Conservation (phyloP, 2,888 invertebrate species). For the Bhutanitis thaidina region DNA sequence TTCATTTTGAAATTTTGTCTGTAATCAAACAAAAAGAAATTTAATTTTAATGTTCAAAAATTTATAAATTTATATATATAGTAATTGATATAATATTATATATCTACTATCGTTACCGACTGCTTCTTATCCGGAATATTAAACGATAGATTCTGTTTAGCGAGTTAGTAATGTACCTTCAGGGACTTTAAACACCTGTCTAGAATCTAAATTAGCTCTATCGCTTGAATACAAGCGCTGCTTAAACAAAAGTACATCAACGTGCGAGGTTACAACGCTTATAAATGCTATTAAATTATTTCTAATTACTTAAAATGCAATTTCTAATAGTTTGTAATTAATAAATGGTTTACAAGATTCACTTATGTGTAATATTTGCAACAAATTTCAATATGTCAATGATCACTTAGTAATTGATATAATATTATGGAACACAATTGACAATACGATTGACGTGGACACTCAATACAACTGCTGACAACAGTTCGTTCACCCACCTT, state of each 20-base stretch:
- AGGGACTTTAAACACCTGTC: constrained; percentile 43
- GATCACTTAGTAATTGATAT: constrained; percentile 7
- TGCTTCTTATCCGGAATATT: constrained; percentile 37
- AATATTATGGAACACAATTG: constrained; percentile 35
- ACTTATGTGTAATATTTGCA: background rate
- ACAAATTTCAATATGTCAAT: background rate
- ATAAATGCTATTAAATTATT: background rate
- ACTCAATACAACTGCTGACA: constrained; percentile 33
- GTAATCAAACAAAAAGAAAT: constrained; percentile 22
- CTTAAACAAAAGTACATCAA: constrained; percentile 1
- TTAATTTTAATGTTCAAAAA: background rate
- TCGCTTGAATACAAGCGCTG: constrained; percentile 17
- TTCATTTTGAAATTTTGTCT: constrained; percentile 48
- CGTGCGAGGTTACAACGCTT: constrained; percentile 4
- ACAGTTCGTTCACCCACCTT: constrained; percentile 69
- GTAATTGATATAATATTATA: background rate
- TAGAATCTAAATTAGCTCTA: constrained; percentile 41
- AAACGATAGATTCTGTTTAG: constrained; percentile 39
- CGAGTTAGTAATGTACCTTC: constrained; percentile 28
- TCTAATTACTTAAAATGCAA: background rate
- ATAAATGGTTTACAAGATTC: background rate
- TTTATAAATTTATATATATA: background rate
- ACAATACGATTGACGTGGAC: constrained; percentile 38
- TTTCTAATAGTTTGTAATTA: background rate
- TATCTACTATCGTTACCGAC: background rate